Percentiles rank a stretch among this genome's conserved stretches.
Conservation (phyloP, 2,888 invertebrate species). For the Octodonta nipae region DNA sequence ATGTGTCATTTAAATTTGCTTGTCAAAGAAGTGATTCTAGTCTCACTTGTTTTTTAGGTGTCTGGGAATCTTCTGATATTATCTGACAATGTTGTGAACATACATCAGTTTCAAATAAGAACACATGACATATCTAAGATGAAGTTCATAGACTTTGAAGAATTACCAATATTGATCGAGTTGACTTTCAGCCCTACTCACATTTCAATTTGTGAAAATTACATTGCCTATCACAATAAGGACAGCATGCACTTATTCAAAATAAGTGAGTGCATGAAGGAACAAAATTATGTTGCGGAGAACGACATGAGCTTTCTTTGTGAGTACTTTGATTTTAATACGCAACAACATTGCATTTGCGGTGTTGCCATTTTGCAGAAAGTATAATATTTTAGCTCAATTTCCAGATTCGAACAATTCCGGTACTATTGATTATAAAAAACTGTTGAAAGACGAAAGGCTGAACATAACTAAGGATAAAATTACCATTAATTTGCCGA, state of each 20-base stretch:
- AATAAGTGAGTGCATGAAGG: slow-evolving; percentile 25
- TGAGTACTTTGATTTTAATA: slow-evolving; percentile 18
- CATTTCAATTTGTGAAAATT: slow-evolving; percentile 53
- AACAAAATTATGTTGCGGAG: slow-evolving; percentile 13
- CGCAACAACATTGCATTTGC: too few relatives aligned
- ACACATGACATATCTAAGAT: slow-evolving; percentile 54
- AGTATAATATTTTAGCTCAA: too few relatives aligned
- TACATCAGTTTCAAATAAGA: slow-evolving; percentile 49
- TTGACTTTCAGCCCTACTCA: slow-evolving; percentile 47
- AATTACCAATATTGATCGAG: slow-evolving; percentile 49
- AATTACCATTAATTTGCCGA: slow-evolving; percentile 33
- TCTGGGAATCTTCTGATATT: slow-evolving; percentile 35
- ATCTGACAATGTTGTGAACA: slow-evolving; percentile 34
- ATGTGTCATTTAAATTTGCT: too few relatives aligned
- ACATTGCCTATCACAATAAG: slow-evolving; percentile 48
- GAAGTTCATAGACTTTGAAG: slow-evolving; percentile 56
- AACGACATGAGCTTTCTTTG: slow-evolving; percentile 25
- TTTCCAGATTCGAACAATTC: slow-evolving; percentile 17
- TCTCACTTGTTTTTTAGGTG: slow-evolving; percentile 17
- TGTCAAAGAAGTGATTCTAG: too few relatives aligned
- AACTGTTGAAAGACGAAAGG: slow-evolving; percentile 26
- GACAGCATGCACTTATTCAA: slow-evolving; percentile 51
- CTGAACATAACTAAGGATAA: slow-evolving; percentile 24
- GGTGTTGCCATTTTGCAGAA: too few relatives aligned
- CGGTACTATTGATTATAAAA: slow-evolving; percentile 28